Conservation (phyloP, 1,140 invertebrate species). For the Penaeus chinensis region DNA sequence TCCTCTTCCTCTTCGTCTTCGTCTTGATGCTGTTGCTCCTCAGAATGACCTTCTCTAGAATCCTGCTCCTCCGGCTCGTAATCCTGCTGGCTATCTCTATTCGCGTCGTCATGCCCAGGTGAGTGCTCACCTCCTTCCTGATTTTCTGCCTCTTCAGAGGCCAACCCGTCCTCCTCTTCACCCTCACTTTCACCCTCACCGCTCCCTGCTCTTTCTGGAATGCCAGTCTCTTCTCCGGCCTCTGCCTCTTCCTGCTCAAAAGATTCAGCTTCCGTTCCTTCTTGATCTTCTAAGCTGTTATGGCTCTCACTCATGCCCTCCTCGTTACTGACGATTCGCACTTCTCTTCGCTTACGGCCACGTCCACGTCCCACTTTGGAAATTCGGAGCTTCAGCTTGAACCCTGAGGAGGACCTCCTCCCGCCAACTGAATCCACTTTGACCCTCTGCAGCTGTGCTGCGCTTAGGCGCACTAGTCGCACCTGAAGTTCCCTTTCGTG, state of each 20-base stretch:
- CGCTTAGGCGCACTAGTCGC: constrained; percentile 24
- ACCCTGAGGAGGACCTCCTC: constrained; percentile 13
- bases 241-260: constrained; percentile 36
- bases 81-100: constrained; percentile 17
- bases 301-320: constrained; percentile 60
- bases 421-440: constrained; percentile 30
- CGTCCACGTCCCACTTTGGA: constrained; percentile 58
- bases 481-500: constrained; percentile 25
- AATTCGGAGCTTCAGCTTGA: constrained; percentile 57
- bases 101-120: constrained; percentile 29
- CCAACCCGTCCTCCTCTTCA: constrained; percentile 36
- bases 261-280: constrained; percentile 46
- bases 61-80: constrained; percentile 34
- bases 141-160: constrained; percentile 34
- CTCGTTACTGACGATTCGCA: constrained; percentile 38
- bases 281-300: constrained; percentile 42
- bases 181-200: constrained; percentile 13
- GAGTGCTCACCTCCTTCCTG: constrained; percentile 26
- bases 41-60: constrained; percentile 15
- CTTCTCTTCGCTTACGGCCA: constrained; percentile 51
- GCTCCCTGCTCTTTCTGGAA: constrained; percentile 15
- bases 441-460: constrained; percentile 26
- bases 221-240: constrained; percentile 30
- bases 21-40: constrained; percentile 27
- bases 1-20: constrained; percentile 40